phyloP scores from a whole-genome alignment of 2,113 vertebrate genomes.

The Phaethon lepturus region DNA sequence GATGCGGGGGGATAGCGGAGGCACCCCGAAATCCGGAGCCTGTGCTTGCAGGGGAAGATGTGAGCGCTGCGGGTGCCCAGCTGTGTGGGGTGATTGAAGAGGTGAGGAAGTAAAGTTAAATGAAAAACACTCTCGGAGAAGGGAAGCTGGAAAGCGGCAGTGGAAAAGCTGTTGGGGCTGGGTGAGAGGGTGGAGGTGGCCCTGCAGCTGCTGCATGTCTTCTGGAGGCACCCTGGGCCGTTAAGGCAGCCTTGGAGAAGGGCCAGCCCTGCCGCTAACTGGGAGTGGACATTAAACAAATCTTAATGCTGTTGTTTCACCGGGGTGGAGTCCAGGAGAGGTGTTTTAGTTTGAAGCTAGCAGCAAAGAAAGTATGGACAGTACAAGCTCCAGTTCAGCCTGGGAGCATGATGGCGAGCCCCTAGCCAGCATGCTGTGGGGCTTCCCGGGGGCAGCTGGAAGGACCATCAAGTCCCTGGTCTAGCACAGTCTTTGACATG shows the following conservation, averaged over 20 bases:
- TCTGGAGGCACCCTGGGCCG: background rate
- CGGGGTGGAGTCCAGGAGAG: background rate
- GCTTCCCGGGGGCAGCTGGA: background rate
- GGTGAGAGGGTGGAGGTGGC: background rate
- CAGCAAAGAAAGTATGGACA: background rate
- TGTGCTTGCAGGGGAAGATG: background rate
- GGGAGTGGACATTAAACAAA: background rate
- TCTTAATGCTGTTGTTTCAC: background rate
- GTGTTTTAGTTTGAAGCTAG: background rate
- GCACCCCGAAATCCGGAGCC: background rate
- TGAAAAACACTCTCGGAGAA: background rate
- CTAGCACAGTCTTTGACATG: background rate
- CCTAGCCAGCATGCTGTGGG: fast-evolving
- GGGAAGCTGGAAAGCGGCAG: background rate
- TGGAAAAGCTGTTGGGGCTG: background rate
- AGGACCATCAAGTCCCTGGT: background rate
- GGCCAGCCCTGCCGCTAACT: background rate
- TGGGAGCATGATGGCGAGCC: background rate
- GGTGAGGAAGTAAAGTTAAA: background rate
- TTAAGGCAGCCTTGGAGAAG: background rate
- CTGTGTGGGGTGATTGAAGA: background rate
- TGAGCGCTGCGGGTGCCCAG: background rate
- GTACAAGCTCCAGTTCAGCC: background rate
- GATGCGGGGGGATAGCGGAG: background rate
- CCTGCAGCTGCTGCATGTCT: background rate